Percentiles rank a stretch among this genome's conserved stretches.
Evolutionary conservation across 2,797 vertebrate genomes (phyloP).

Genomic region (Microchirus variegatus): DNA sequence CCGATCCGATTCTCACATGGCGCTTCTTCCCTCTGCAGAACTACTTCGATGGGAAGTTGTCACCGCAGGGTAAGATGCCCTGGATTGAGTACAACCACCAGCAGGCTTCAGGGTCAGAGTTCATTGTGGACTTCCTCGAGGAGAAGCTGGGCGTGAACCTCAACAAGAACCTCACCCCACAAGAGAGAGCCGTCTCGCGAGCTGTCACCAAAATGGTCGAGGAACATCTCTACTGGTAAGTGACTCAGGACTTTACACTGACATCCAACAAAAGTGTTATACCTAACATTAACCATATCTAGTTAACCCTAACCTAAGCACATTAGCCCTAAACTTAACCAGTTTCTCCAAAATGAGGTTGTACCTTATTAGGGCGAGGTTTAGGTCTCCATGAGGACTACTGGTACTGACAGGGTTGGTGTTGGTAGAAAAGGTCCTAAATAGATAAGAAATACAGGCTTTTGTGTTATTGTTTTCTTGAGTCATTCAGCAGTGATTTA

Average conservation of each 20-base stretch:
- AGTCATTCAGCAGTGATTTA: no score
- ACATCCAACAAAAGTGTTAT: no score
- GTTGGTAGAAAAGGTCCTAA: no score
- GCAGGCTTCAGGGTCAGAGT: conserved; percentile 94
- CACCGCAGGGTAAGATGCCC: conserved; percentile 98
- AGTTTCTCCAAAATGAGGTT: no score
- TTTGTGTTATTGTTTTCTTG: no score
- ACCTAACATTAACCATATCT: no score
- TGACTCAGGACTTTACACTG: neutral
- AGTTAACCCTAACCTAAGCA: no score
- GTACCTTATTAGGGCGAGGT: no score
- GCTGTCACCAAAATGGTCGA: conserved; percentile 97
- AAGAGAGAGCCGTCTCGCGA: conserved; percentile 92
- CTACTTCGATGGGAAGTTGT: conserved; percentile 97
- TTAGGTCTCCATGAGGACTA: no score
- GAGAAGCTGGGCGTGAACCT: conserved; percentile 96
- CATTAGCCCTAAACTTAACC: no score
- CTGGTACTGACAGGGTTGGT: no score
- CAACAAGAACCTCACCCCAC: conserved; percentile 90
- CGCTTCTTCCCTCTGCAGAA: conserved; percentile 81
- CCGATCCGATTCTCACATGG: conserved; percentile 1
- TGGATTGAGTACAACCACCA: conserved; percentile 98
- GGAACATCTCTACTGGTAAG: conserved; percentile 98
- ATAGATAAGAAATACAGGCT: no score
- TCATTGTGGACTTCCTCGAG: conserved; percentile 98